Base-by-base conservation (phyloP, 2,888 invertebrate genomes). In the Sceliomorpha sp. region DNA sequence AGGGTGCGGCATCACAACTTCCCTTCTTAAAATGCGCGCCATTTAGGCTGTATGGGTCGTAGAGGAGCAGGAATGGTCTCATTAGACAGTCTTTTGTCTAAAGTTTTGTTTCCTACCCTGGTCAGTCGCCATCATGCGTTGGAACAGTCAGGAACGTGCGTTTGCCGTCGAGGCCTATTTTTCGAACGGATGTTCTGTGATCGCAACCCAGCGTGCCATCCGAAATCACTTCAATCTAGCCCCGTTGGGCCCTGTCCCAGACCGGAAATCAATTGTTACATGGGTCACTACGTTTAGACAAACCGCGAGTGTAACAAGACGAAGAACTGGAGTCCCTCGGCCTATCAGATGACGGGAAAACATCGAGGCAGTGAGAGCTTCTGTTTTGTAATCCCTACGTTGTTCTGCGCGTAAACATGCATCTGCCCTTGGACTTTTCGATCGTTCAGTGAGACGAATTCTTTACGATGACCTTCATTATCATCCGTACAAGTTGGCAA, bases 271-370 rank as follows among this genome's bases (percentile, higher is more conserved):
- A n/a, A n/a, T n/a, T n/a, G n/a, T n/a, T n/a, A n/a, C n/a, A n/a
- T n/a, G n/a, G n/a, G n/a, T n/a, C n/a, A n/a, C n/a, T n/a, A n/a
- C n/a, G n/a, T n/a, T n/a, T n/a, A n/a, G n/a, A n/a, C n/a, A n/a
- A n/a, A n/a, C n/a, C n/a, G n/a, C n/a, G n/a, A n/a, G n/a, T n/a
- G n/a, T n/a, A n/a, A n/a, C n/a, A n/a, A n/a, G n/a, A n/a, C n/a
- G n/a, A n/a, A n/a, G n/a, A n/a, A n/a, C n/a, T n/a, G n/a, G n/a
- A n/a, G n/a, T n/a, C n/a, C n/a, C n/a, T 55, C 17, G 72, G 70
- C 55, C 63, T 34, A 42, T 71, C 17, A 78, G 76, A 73, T 67
- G 74, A 67, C 68, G 74, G 26, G 72, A 78, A 64, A 79, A 77
- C 70, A 67, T 77, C 27, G 75, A 75, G 44, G 64, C 69, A 63